Evolutionary conservation across 2,113 vertebrate genomes (phyloP).

Genomic region (Microtus ochrogaster): DNA sequence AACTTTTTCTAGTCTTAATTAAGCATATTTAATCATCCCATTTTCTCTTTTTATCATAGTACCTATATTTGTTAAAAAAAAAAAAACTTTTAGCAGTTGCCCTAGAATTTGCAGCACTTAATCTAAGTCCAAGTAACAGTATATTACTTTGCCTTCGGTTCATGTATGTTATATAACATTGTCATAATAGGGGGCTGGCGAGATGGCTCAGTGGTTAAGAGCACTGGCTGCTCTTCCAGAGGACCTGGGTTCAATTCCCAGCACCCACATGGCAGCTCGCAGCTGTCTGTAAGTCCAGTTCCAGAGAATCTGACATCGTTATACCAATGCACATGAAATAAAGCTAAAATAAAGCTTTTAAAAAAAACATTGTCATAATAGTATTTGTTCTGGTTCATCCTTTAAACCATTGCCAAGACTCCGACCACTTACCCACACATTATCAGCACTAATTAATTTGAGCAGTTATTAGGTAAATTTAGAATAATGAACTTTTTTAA

Average conservation of each 20-base stretch:
- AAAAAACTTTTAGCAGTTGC: background rate
- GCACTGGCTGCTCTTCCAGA: too few species aligned
- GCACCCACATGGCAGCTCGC: too few species aligned
- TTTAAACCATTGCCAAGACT: background rate
- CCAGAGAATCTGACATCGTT: too few species aligned
- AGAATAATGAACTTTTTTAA: background rate
- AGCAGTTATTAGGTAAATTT: background rate
- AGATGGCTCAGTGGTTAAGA: too few species aligned
- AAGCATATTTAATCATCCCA: background rate
- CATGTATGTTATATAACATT: background rate
- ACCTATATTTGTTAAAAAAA: background rate
- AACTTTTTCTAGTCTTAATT: background rate
- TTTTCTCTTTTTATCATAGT: background rate
- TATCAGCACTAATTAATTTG: background rate
- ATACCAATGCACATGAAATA: too few species aligned
- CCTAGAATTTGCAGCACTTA: background rate
- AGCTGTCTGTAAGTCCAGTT: too few species aligned
- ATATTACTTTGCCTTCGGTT: background rate
- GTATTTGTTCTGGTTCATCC: background rate
- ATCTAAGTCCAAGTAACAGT: background rate
- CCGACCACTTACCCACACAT: background rate
- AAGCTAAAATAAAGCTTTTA: too few species aligned
- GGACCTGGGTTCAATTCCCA: too few species aligned
- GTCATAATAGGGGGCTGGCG: too few species aligned
- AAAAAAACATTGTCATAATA: too few species aligned